phyloP scores from a whole-genome alignment of 2,888 invertebrate species.

The Patella caerulea region DNA sequence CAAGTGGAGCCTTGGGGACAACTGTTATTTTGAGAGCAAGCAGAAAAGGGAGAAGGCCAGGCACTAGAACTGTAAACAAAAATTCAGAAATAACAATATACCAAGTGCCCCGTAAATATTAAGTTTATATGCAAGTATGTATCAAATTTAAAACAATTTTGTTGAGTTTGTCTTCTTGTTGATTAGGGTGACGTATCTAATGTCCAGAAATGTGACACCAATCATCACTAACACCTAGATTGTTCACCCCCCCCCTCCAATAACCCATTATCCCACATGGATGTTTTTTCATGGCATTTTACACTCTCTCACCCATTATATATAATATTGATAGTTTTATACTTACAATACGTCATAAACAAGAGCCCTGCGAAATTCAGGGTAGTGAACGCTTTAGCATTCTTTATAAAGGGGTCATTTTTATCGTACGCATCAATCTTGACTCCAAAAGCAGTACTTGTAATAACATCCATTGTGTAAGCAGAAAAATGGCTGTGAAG shows the following conservation, averaged over 20 bases:
- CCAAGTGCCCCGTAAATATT: too few relatives aligned
- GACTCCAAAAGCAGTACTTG: constrained; percentile 46
- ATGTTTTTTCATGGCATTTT: too few relatives aligned
- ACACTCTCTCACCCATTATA: too few relatives aligned
- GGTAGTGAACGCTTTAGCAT: constrained; percentile 31
- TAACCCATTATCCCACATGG: too few relatives aligned
- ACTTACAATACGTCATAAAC: constrained; percentile 10
- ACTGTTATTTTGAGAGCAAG: background rate
- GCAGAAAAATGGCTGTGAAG: constrained; percentile 31
- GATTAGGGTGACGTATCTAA: too few relatives aligned
- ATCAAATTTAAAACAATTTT: too few relatives aligned
- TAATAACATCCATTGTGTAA: constrained; percentile 47
- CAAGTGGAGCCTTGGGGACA: background rate
- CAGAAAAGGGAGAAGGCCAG: background rate
- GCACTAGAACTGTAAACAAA: background rate
- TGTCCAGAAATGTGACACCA: too few relatives aligned
- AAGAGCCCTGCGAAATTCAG: background rate
- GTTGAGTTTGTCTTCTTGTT: too few relatives aligned
- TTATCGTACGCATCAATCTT: constrained; percentile 40
- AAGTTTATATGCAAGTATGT: too few relatives aligned
- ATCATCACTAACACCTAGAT: too few relatives aligned
- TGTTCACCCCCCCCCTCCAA: too few relatives aligned
- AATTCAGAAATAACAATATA: background rate
- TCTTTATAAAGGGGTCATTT: constrained; percentile 41
- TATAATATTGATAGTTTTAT: too few relatives aligned